Evolutionary conservation across 2,797 vertebrate species (phyloP).

Genomic region (Zenarchopterus dispar): DNA sequence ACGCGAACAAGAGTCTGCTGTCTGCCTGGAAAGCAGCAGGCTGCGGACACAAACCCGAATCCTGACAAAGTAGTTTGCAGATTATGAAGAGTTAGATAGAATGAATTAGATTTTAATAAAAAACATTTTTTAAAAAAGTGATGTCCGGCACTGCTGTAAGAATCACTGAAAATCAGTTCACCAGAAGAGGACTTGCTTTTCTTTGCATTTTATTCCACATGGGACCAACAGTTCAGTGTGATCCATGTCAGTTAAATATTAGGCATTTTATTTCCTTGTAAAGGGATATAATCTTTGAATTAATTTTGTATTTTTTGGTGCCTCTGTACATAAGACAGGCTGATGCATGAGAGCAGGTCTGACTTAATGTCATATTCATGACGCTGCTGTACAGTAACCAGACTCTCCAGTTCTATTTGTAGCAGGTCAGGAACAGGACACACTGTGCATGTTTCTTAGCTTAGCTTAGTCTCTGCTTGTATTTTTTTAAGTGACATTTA

Average conservation of each 20-base stretch:
- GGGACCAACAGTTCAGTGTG: background rate
- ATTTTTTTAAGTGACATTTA: background rate
- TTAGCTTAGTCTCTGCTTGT: background rate
- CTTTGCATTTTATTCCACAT: no score
- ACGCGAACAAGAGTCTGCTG: slow-evolving; percentile 37
- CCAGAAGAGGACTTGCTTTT: no score
- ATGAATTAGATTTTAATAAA: background rate
- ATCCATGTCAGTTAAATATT: background rate
- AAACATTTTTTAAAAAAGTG: slow-evolving; percentile 2
- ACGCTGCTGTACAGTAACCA: slow-evolving; percentile 43
- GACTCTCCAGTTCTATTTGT: slow-evolving; percentile 62
- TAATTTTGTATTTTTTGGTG: background rate
- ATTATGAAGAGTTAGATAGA: background rate
- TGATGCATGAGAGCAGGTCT: slow-evolving; percentile 4
- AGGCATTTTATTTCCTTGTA: background rate
- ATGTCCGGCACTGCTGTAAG: background rate
- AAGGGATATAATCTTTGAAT: background rate
- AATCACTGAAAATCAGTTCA: slow-evolving; percentile 1
- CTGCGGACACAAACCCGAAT: background rate
- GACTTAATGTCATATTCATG: slow-evolving; percentile 37
- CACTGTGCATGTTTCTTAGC: slow-evolving; percentile 3
- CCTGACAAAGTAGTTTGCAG: background rate
- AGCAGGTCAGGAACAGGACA: slow-evolving; percentile 34
- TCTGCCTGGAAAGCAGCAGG: background rate
- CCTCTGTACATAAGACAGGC: background rate